Base-by-base conservation (phyloP, 2,113 vertebrate species). In the Varanus komodoensis region DNA sequence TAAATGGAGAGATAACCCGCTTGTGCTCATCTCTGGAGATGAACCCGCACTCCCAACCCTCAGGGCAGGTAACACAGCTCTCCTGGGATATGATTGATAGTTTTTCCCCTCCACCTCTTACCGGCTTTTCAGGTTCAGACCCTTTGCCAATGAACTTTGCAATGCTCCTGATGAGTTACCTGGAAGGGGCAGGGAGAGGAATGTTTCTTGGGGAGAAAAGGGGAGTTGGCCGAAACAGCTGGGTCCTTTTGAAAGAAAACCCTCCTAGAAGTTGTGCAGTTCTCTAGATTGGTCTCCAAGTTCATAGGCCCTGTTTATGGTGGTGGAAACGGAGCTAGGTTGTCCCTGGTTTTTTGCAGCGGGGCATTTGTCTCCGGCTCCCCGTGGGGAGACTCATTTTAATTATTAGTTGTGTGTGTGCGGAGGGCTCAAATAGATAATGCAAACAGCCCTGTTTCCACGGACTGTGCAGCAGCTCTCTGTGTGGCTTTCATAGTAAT, bases 111-210 rank as follows among this genome's bases (percentile, higher is more conserved):
- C 23, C 23, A 8, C 8, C 19, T n/a, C 2, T 5, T 38, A 44
- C 89, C 23, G 54, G 89, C 75, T 90, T 38, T 32, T 79, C 89
- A 12, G 23, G 89, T 81, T 52, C 79, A 29, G 29, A 52, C n/a
- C 78, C 12, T 88, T 14, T 25, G 57, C n/a, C 3, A 27, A 52
- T 27, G 38, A 44, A 54, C 54, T 8, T 3, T 64, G 15, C 15
- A 15, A 14, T 73, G 69, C 69, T 73, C 11, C 11, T 67, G 80
- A 9, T 82, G 34, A 32, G 29, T 82, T 8, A 9, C 9, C 32
- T 23, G 32, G 71, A 27, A 25, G 67, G 5, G 7, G n/a, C 29
- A 1, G 71, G 27, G 84, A 74, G 50, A 61, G 71, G 52, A 12
- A 14, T 6, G 8, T 5, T 1, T 1, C 12, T 6, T 17, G 14